Conservation (phyloP, 1,140 invertebrate genomes). For the Cheumatopsyche charites region DNA sequence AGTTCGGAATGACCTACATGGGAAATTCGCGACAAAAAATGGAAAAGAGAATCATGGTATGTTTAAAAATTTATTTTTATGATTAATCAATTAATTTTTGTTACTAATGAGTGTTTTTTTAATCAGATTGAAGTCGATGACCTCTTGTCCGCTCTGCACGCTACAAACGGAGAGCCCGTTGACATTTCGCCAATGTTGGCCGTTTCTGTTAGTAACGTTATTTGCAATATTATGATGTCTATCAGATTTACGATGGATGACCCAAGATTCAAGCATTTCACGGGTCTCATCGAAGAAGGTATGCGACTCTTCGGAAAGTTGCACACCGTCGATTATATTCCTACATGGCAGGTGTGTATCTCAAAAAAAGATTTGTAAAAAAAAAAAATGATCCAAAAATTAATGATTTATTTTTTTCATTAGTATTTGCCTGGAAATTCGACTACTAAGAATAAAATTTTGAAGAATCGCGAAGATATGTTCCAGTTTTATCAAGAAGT, state of each 20-base stretch:
- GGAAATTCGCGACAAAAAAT: slow-evolving; percentile 79
- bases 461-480: slow-evolving; percentile 84
- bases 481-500: slow-evolving; percentile 81
- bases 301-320: slow-evolving; percentile 85
- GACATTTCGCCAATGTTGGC: slow-evolving; percentile 75
- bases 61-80: slow-evolving; percentile 45
- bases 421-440: slow-evolving; percentile 77
- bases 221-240: slow-evolving; percentile 89
- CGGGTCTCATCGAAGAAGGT: slow-evolving; percentile 85
- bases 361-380: neutral
- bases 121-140: slow-evolving; percentile 77
- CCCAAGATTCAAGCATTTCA: slow-evolving; percentile 76
- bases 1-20: slow-evolving; percentile 89
- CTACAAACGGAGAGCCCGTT: slow-evolving; percentile 66
- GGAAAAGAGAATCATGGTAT: slow-evolving; percentile 86
- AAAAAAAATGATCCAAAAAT: slow-evolving; percentile 28
- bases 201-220: slow-evolving; percentile 88
- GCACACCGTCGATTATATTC: slow-evolving; percentile 69
- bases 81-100: neutral
- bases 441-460: slow-evolving; percentile 74
- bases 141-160: slow-evolving; percentile 69
- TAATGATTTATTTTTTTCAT: slow-evolving; percentile 15
- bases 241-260: slow-evolving; percentile 82
- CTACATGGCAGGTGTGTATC: slow-evolving; percentile 61
- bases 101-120: slow-evolving; percentile 41